Evolutionary conservation across 2,888 invertebrate genomes (phyloP), one percentile per base, ranked within the genome.

Genomic region (Steinernema carpocapsae): DNA sequence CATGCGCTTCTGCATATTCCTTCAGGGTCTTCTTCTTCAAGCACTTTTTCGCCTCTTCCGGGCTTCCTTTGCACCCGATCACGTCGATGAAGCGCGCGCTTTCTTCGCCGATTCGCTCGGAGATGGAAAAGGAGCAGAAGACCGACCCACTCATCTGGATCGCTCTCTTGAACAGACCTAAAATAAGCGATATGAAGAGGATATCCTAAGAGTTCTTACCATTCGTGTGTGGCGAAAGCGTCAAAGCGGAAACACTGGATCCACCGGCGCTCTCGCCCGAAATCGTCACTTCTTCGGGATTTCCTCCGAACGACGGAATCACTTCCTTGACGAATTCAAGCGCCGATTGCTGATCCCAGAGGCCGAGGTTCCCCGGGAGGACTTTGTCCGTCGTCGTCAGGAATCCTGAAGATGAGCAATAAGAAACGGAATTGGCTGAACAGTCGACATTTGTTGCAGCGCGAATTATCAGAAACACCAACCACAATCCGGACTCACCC

Each of bases 231-330:
- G 79, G 76, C 19, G 76, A 76, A 17, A 79, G 26, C 10, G 75
- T 72, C 32, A 79, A 46, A 4, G 76, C 43, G 17, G 75, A 74
- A 14, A 75, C 78, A 6, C 72, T 43, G 12, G 75, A 72, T 12
- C 75, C 79, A 0, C 79, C 79, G 1, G 74, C 64, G 1, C 78
- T 77, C 10, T 79, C 77, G 14, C 79, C 79, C 42, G 74, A 72
- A 14, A 77, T 32, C 12, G 77, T 77, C 3, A 77, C 26, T 43
- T 37, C 46, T 1, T 56, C n/a, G 0, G 56, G 73, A 70, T 77
- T 70, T 6, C 77, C 77, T 0, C 75, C 73, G 64, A 77, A 77
- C 19, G 51, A 45, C 10, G 43, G 37, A 46, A 79, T 79, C 17
- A 77, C 72, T 14, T 45, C 37, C 22, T 59, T 56, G 10, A 79